A percentile compares a stretch with the other conserved stretches of the same genome.
Evolutionary conservation across 2,888 invertebrate species (phyloP).

Genomic region (Nipponacmea schrenckii): DNA sequence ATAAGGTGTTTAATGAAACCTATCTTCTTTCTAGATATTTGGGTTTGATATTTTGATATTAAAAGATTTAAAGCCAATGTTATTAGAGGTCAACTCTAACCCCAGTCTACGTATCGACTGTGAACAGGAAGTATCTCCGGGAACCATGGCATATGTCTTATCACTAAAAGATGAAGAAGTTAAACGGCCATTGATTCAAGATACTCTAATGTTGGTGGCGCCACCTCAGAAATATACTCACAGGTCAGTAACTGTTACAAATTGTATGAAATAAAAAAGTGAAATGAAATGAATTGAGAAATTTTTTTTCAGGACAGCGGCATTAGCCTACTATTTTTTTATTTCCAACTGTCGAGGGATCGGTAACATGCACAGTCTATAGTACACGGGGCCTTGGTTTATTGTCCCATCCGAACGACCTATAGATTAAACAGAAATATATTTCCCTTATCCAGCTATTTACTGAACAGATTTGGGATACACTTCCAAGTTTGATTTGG

Average conservation of each 20-base stretch:
- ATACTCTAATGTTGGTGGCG: slow-evolving; percentile 67
- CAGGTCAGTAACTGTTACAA: slow-evolving; percentile 19
- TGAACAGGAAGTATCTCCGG: slow-evolving; percentile 61
- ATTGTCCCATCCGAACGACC: too few species aligned
- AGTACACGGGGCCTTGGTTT: too few species aligned
- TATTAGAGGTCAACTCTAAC: slow-evolving; percentile 70
- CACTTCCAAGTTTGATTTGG: too few species aligned
- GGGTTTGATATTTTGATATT: slow-evolving; percentile 70
- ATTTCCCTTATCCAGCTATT: too few species aligned
- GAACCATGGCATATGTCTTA: slow-evolving; percentile 53
- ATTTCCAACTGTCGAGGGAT: too few species aligned
- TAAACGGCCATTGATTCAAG: slow-evolving; percentile 69
- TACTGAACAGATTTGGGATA: too few species aligned
- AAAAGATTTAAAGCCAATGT: slow-evolving; percentile 67
- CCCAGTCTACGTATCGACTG: slow-evolving; percentile 69
- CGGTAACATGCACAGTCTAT: too few species aligned
- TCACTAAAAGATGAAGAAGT: slow-evolving; percentile 68
- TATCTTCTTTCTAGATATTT: slow-evolving; percentile 65
- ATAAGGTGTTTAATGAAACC: too few species aligned
- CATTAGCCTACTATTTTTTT: slow-evolving; percentile 3
- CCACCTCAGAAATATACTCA: slow-evolving; percentile 49
- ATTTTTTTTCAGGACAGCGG: slow-evolving; percentile 15
- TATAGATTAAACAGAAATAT: too few species aligned
- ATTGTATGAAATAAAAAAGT: slow-evolving; percentile 19
- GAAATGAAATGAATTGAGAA: slow-evolving; percentile 13